Evolutionary conservation across 2,888 invertebrate genomes (phyloP).

Genomic region (Acronicta alni): DNA sequence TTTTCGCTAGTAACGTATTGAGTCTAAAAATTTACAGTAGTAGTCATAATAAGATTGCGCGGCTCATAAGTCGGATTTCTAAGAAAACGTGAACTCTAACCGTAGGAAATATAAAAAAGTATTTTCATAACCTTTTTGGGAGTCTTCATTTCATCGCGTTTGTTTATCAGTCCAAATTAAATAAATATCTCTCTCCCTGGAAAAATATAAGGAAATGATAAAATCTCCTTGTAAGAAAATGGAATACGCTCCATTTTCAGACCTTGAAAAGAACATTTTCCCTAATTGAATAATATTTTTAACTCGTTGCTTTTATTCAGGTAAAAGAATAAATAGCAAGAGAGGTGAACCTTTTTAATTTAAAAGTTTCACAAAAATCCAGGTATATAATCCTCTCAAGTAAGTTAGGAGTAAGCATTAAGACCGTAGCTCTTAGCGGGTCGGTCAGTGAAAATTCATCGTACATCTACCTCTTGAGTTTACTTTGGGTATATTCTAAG

Average conservation of each 20-base stretch:
- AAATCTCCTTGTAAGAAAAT: constrained; percentile 3
- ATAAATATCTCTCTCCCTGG: not conserved
- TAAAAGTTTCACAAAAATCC: constrained; percentile 10
- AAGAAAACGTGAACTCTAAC: not conserved
- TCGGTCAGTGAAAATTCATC: constrained; percentile 28
- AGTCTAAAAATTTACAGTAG: too few species aligned
- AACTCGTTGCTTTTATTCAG: constrained; percentile 15
- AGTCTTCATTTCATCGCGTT: not conserved
- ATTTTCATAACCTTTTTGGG: not conserved
- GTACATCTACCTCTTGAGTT: constrained; percentile 44
- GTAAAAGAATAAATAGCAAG: constrained; percentile 17
- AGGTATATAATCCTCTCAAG: constrained; percentile 7
- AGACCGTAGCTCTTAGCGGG: constrained; percentile 18
- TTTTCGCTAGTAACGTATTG: too few species aligned
- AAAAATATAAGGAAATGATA: constrained; percentile 3
- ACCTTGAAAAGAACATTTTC: constrained; percentile 19
- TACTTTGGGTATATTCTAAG: constrained; percentile 44
- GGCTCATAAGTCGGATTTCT: not conserved
- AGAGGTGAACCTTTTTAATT: constrained; percentile 17
- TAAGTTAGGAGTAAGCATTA: constrained; percentile 13
- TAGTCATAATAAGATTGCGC: not conserved
- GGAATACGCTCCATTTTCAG: not conserved
- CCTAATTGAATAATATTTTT: constrained; percentile 32
- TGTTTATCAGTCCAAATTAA: not conserved
- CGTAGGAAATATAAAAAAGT: not conserved